Percentiles rank a stretch among this genome's conserved stretches.
Conservation (phyloP, 2,888 invertebrate genomes). For the Eristalis pertinax region DNA sequence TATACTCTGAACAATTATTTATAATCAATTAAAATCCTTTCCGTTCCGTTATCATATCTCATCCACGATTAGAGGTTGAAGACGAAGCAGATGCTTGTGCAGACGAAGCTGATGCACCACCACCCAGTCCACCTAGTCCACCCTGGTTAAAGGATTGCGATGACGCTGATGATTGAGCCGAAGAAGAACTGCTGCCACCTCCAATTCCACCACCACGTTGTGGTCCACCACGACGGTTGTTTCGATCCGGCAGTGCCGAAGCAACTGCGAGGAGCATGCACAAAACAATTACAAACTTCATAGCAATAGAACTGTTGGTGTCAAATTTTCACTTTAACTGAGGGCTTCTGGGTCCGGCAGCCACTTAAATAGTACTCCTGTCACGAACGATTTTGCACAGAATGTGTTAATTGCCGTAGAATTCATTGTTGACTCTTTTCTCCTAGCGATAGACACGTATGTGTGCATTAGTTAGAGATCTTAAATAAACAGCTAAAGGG, state of each 20-base stretch:
- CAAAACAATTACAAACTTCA: conserved; percentile 40
- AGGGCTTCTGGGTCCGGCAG: background rate
- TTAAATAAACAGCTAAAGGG: background rate
- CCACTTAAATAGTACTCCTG: conserved; percentile 39
- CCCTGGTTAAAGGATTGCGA: conserved; percentile 35
- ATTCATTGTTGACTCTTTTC: conserved; percentile 3
- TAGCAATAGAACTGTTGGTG: conserved; percentile 16
- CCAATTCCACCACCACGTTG: conserved; percentile 18
- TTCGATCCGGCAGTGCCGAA: conserved; percentile 24
- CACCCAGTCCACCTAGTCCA: conserved; percentile 16
- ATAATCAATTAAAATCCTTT: background rate
- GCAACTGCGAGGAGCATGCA: conserved; percentile 42
- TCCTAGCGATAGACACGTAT: background rate
- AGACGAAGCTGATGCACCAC: conserved; percentile 26
- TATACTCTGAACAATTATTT: background rate
- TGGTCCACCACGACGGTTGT: conserved; percentile 3
- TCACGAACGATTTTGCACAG: background rate
- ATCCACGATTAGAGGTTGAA: conserved; percentile 21
- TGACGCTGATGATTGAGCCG: conserved; percentile 39
- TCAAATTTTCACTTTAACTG: conserved; percentile 9
- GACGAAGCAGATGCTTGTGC: conserved; percentile 33
- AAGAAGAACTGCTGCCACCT: conserved; percentile 10
- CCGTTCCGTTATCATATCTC: background rate
- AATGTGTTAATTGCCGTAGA: background rate
- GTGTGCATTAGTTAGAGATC: background rate